Evolutionary conservation across 2,888 invertebrate species (phyloP), one percentile per base, ranked within the genome.

Genomic region (Sarcophaga subvicina): DNA sequence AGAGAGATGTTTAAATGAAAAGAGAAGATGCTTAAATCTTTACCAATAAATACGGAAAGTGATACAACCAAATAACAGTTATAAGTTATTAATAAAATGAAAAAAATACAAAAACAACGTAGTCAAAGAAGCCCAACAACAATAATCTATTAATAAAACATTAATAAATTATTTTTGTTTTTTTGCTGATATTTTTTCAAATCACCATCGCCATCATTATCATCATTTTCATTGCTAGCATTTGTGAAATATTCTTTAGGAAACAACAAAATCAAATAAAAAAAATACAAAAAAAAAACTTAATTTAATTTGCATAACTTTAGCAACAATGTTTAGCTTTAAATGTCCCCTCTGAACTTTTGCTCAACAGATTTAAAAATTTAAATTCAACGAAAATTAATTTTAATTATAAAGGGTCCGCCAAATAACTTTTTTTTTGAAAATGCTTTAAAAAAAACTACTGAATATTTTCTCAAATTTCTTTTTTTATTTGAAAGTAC

Each of bases 41-140:
- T 81, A 17, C 20, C n/a, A 76, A 63, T 47, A 17, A n/a, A n/a
- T n/a, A 37, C 8, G 37, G 37, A 37, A 37, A 10, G 37, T 10
- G 0, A 37, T 62, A 54, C 67, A 70, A 79, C 83, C 71, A 82
- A 76, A 80, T 83, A 83, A 83, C 86, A 83, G 86, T 86, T 86
- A 86, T 83, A 67, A 47, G 37, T 77, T 73, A 59, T 64, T 25
- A 69, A 83, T 37, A 37, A 37, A 37, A 37, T 37, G 0, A 70
- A 73, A 3, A 62, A 64, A 37, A 63, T 14, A 66, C 14, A 82
- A 14, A 80, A 62, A 20, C 67, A 80, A 72, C 63, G 3, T 4
- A 37, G 37, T 8, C 37, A 37, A 10, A 37, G 37, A 10, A 37
- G 37, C 37, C 10, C 10, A 76, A 81, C 37, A 63, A 12, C 54